Conservation (phyloP, 2,888 invertebrate species). For the Mactromeris polynyma region DNA sequence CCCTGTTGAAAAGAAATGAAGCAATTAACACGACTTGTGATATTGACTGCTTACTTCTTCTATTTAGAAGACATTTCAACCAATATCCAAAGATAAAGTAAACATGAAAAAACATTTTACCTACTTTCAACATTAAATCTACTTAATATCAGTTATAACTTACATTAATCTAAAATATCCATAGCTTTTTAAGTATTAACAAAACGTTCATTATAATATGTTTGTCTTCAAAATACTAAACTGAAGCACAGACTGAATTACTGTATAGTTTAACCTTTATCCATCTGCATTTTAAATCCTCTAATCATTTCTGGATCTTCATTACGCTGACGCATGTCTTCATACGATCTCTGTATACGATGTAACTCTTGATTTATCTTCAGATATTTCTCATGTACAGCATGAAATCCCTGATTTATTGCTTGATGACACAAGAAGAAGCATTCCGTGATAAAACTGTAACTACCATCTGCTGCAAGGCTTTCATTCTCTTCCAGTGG, state of each 20-base stretch:
- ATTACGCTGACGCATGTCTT: conserved; percentile 90
- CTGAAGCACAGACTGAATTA: too few relatives aligned
- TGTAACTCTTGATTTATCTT: conserved; percentile 90
- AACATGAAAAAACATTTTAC: too few relatives aligned
- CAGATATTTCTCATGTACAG: conserved; percentile 88
- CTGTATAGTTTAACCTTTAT: conserved; percentile 77
- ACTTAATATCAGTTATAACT: too few relatives aligned
- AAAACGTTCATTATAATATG: too few relatives aligned
- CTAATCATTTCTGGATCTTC: conserved; percentile 88
- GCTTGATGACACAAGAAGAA: conserved; percentile 96
- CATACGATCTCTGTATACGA: conserved; percentile 92
- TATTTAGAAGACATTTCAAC: too few relatives aligned
- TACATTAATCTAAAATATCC: too few relatives aligned
- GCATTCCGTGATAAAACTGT: conserved; percentile 94
- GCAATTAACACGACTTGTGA: background rate
- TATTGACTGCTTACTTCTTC: too few relatives aligned
- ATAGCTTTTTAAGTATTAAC: too few relatives aligned
- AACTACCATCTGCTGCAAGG: conserved; percentile 68
- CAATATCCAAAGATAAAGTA: too few relatives aligned
- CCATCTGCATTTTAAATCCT: conserved; percentile 83
- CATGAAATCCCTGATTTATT: conserved; percentile 91
- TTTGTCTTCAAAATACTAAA: too few relatives aligned
- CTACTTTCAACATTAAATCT: too few relatives aligned
- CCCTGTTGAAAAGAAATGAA: conserved; percentile 74
- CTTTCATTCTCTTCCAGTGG: conserved; percentile 88